Percentiles rank a stretch among this genome's conserved stretches.
Evolutionary conservation across 2,113 vertebrate species (phyloP).

Genomic region (Eulacestoma nigropectus): DNA sequence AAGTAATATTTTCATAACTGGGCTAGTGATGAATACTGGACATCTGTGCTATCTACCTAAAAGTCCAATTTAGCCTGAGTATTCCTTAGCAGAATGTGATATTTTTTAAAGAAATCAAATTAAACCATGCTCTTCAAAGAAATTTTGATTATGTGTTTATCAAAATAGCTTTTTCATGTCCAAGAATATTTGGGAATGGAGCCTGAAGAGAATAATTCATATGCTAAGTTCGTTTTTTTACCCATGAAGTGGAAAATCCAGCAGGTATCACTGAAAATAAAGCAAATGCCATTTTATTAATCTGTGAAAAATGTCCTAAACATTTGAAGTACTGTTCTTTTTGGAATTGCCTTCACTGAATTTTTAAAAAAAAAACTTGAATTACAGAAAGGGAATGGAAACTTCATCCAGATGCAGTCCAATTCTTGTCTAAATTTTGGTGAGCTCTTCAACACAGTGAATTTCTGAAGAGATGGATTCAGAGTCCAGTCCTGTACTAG

Average conservation of each 20-base stretch:
- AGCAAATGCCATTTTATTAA: not conserved
- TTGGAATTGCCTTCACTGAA: not conserved
- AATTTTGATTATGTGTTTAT: not conserved
- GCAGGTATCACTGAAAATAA: not conserved
- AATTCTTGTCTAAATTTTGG: not conserved
- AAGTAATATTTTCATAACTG: not conserved
- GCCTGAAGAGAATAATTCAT: not conserved
- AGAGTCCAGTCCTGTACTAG: not conserved
- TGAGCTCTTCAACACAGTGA: not conserved
- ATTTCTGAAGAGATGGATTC: not conserved
- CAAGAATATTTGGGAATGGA: not conserved
- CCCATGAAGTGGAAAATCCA: not conserved
- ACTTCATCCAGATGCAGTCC: not conserved
- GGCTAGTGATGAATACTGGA: not conserved
- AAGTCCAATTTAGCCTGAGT: not conserved
- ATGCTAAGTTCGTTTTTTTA: fast-evolving
- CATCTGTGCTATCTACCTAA: not conserved
- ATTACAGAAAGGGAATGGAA: not conserved
- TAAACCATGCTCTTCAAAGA: not conserved
- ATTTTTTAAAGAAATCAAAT: not conserved
- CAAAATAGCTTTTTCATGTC: not conserved
- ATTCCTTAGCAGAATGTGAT: not conserved
- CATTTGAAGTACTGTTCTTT: not conserved
- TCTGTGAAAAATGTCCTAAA: not conserved
- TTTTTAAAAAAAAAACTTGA: not conserved